These are phyloP conservation scores for Lithophane leautieri DNA, from an alignment of 2,888 invertebrate species.

Conservation along the genomic window DNA sequence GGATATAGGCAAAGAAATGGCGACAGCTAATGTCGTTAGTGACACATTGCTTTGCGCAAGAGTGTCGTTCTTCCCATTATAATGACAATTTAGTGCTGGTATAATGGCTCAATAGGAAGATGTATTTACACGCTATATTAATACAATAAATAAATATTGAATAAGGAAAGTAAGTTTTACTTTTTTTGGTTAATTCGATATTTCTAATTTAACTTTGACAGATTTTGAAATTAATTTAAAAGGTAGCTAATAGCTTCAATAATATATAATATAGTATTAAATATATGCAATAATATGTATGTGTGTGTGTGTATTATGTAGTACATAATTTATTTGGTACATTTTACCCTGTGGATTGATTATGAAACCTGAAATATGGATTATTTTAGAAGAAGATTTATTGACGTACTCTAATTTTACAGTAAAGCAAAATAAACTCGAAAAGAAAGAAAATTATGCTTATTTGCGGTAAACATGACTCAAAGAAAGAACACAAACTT, in stretches of 20 bases:
- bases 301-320: too few species aligned
- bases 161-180: slow-evolving; percentile 16
- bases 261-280: background rate
- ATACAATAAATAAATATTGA: slow-evolving; percentile 1
- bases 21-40: slow-evolving; percentile 48
- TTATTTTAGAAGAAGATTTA: background rate
- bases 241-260: background rate
- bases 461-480: too few species aligned
- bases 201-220: background rate
- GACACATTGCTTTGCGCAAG: slow-evolving; percentile 45
- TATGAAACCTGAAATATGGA: background rate
- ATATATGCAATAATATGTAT: too few species aligned
- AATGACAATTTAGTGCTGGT: slow-evolving; percentile 24
- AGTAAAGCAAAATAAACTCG: background rate
- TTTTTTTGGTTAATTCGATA: background rate
- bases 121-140: slow-evolving; percentile 19
- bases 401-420: background rate
- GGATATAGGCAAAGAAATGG: slow-evolving; percentile 52
- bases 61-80: slow-evolving; percentile 45
- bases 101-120: slow-evolving; percentile 18
- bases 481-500: too few species aligned
- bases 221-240: background rate
- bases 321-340: background rate
- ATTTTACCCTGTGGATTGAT: background rate
- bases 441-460: too few species aligned